phyloP scores from a whole-genome alignment of 1,140 invertebrate species.

The Tetragnatha versicolor region DNA sequence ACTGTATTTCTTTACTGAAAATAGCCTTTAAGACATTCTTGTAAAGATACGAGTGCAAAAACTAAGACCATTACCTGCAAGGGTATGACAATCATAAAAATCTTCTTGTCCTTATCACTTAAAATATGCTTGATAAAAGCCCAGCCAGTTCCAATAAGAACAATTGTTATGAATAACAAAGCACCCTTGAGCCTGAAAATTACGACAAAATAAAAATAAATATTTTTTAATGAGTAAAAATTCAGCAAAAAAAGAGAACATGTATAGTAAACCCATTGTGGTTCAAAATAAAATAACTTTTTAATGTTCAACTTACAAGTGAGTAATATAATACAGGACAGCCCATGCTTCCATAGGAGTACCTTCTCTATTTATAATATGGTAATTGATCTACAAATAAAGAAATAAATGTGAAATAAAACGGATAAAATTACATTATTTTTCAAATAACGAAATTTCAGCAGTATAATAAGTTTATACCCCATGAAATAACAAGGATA shows the following conservation, averaged over 20 bases:
- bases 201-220: neutral
- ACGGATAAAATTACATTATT: neutral
- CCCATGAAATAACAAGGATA: constrained; percentile 94
- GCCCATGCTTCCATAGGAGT: constrained; percentile 97
- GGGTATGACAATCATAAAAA: constrained; percentile 99
- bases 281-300: neutral
- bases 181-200: constrained; percentile 81
- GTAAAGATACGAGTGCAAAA: no score
- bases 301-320: constrained; percentile 74
- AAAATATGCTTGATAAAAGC: constrained; percentile 98
- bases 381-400: constrained; percentile 80
- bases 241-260: neutral
- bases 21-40: no score
- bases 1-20: no score
- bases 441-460: neutral
- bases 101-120: constrained; percentile 93
- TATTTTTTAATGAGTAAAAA: neutral
- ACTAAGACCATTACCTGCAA: constrained; percentile 85
- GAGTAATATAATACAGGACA: constrained; percentile 94
- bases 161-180: constrained; percentile 93
- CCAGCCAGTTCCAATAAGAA: constrained; percentile 97
- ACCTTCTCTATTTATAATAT: constrained; percentile 93
- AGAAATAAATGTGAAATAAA: neutral
- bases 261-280: neutral
- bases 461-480: constrained; percentile 60